Evolutionary conservation across 2,888 invertebrate species (phyloP), one percentile per base, ranked within the genome.

Genomic region (Drosophila formosana): DNA sequence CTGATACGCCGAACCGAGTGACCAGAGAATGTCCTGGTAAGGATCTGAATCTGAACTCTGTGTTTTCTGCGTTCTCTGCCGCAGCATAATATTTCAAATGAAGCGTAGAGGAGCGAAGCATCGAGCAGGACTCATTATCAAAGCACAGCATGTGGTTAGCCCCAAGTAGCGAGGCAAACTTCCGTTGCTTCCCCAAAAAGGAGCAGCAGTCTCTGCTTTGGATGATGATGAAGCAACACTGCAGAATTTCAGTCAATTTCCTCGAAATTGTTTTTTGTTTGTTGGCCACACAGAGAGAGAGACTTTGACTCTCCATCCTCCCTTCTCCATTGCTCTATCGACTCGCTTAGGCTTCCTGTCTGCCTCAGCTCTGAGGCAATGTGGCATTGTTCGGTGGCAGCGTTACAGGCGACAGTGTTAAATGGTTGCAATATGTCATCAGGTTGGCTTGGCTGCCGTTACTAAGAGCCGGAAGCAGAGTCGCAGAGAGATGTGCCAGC

Each of bases 361-460:
- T 71, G 50, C 43, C 37, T 18, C 34, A 43, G 60, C 66, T 70
- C 51, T 41, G 46, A 34, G 34, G 53, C 37, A 51, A 37, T 60
- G 61, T 72, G 75, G 73, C 82, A 77, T 82, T 80, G 80, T 78
- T 77, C 75, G 67, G 66, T 60, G 66, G 75, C 68, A 76, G 67
- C 75, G 69, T 70, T 73, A 72, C 71, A 75, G 75, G 83, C 86
- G 90, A 90, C 90, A 89, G 90, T 91, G 91, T 90, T 90, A 91
- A 90, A 90, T 90, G 91, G 89, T 79, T 78, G 88, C 90, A 89
- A 91, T 90, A 88, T 90, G 90, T 90, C 90, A 90, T 91, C 88
- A 86, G 81, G 82, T 81, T 79, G 69, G 67, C 72, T 66, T 66
- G 62, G 65, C 75, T 78, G 62, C 75, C 56, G 74, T 74, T 75